Evolutionary conservation across 2,888 invertebrate genomes (phyloP).

Genomic region (Theodoxus fluviatilis): DNA sequence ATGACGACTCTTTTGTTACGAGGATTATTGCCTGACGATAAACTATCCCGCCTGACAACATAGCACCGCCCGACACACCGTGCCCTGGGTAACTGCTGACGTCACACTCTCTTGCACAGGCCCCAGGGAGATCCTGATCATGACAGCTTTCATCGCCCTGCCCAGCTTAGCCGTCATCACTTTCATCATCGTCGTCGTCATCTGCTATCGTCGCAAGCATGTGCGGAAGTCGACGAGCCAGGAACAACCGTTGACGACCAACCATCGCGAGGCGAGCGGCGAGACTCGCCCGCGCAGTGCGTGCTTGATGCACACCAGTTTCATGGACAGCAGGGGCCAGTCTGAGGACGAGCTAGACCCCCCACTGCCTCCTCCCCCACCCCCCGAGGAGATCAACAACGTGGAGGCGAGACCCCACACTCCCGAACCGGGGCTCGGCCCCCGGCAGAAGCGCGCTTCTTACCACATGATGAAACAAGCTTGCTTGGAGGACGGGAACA

Average conservation of each 20-base stretch:
- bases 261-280: conserved; percentile 34
- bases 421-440: conserved; percentile 26
- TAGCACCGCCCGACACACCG: neutral
- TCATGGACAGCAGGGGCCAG: conserved; percentile 34
- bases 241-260: conserved; percentile 43
- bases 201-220: conserved; percentile 44
- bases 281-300: conserved; percentile 29
- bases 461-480: conserved; percentile 54
- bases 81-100: too few species aligned
- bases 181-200: conserved; percentile 40
- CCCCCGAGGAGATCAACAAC: conserved; percentile 17
- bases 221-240: conserved; percentile 46
- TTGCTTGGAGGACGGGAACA: conserved; percentile 33
- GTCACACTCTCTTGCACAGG: conserved; percentile 38
- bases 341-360: conserved; percentile 12
- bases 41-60: neutral
- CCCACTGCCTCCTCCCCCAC: conserved; percentile 17
- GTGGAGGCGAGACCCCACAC: conserved; percentile 21
- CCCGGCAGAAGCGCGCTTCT: conserved; percentile 52
- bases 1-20: neutral
- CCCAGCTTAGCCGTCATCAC: conserved; percentile 43
- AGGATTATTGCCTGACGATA: neutral
- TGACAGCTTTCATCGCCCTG: conserved; percentile 48
- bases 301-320: conserved; percentile 49
- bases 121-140: conserved; percentile 47